Evolutionary conservation across 2,797 vertebrate species (phyloP).

Genomic region (Amblyraja radiata): DNA sequence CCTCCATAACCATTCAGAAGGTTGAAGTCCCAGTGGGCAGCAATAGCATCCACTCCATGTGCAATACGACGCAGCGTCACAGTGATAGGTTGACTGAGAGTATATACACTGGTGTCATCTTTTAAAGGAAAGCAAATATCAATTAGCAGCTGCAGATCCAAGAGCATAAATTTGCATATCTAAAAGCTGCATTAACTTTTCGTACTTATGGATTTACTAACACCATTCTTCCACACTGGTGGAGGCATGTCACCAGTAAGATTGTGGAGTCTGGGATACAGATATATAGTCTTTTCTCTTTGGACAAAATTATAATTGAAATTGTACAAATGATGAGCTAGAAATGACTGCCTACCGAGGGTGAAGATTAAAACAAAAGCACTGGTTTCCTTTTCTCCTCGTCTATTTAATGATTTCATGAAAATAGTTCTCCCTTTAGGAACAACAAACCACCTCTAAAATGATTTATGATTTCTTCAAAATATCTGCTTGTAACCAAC

Average conservation of each 20-base stretch:
- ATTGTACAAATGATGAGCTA: not conserved
- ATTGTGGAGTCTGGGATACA: not conserved
- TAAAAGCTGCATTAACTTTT: not conserved
- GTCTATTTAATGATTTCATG: not conserved
- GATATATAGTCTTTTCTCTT: not conserved
- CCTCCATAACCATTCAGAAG: slow-evolving; percentile 79
- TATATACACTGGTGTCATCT: slow-evolving; percentile 68
- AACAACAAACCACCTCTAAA: not conserved
- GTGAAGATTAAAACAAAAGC: not conserved
- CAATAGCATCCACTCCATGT: slow-evolving; percentile 76
- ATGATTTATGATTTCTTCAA: not conserved
- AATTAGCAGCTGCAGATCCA: not conserved
- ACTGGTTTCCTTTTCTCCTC: not conserved
- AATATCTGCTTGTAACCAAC: not conserved
- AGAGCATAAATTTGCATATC: not conserved
- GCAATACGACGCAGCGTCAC: slow-evolving; percentile 79
- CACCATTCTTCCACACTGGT: not conserved
- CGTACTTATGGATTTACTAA: not conserved
- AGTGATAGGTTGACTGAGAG: slow-evolving; percentile 70
- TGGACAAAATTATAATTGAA: not conserved
- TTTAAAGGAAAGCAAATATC: slow-evolving; percentile 39
- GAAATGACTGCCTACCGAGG: not conserved
- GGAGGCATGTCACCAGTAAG: not conserved
- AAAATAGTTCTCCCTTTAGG: not conserved
- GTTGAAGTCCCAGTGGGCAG: slow-evolving; percentile 84